A percentile compares a stretch with the other conserved stretches of the same genome.
These are phyloP conservation scores for Urocitellus parryii DNA, from an alignment of 2,113 vertebrate genomes.

Conservation along the genomic window DNA sequence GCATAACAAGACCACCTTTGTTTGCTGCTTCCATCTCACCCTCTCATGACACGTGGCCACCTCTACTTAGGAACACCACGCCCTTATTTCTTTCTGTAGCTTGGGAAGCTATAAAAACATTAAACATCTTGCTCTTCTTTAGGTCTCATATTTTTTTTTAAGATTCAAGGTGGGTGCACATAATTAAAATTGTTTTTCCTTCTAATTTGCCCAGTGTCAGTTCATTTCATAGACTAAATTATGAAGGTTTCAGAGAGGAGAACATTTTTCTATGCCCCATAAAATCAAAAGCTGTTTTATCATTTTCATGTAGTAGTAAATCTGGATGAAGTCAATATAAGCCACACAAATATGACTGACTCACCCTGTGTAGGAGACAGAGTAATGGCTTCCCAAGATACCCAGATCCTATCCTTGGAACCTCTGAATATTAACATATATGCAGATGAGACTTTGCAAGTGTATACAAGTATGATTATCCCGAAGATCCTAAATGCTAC, in stretches of 20 bases:
- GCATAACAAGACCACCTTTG: neutral
- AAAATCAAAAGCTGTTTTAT: constrained; percentile 29
- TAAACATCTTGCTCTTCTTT: neutral
- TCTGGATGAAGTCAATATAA: neutral
- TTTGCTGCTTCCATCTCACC: neutral
- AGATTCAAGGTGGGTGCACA: neutral
- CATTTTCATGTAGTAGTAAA: neutral
- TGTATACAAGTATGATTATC: neutral
- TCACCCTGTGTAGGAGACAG: neutral
- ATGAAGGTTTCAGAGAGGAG: neutral
- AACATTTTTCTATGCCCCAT: neutral
- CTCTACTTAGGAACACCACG: neutral
- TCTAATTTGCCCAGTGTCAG: neutral
- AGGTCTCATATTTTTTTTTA: neutral
- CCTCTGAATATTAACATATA: neutral
- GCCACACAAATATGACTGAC: neutral
- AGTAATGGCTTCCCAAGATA: neutral
- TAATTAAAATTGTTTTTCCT: neutral
- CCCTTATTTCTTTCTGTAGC: neutral
- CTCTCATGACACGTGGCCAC: neutral
- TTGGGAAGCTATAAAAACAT: neutral
- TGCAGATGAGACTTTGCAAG: neutral
- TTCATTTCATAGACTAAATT: neutral
- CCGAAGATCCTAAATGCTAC: neutral
- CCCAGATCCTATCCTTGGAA: neutral